These are phyloP conservation scores for Aricia agestis DNA, from an alignment of 1,140 invertebrate genomes.

Conservation along the genomic window DNA sequence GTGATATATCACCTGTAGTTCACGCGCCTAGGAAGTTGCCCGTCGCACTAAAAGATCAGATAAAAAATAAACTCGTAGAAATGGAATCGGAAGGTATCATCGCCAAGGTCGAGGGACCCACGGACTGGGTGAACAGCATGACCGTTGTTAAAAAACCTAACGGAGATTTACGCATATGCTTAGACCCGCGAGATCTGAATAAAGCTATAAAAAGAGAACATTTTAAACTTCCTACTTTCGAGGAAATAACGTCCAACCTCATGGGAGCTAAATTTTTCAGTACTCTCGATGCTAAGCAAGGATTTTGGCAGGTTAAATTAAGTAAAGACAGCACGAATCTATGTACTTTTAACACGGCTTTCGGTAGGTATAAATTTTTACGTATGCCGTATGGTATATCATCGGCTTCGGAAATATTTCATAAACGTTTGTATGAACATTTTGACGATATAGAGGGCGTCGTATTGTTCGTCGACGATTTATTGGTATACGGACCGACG, in stretches of 20 bases:
- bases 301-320: neutral
- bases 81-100: no score
- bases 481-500: no score
- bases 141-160: conserved; percentile 31
- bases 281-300: neutral
- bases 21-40: no score
- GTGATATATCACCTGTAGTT: no score
- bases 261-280: no score
- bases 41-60: no score
- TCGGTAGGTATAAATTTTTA: conserved; percentile 35
- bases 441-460: neutral
- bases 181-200: conserved; percentile 72
- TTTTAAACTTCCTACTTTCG: no score
- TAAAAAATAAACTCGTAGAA: no score
- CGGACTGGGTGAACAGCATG: conserved; percentile 66
- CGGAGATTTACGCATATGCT: conserved; percentile 51
- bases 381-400: conserved; percentile 29
- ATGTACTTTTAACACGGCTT: conserved; percentile 55
- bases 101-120: conserved; percentile 27
- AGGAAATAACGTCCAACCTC: no score
- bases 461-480: no score
- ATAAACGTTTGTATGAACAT: neutral
- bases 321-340: conserved; percentile 55
- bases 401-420: conserved; percentile 25
- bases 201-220: neutral